Base-by-base conservation (phyloP, 2,888 invertebrate genomes). In the Plagodis pulveraria region DNA sequence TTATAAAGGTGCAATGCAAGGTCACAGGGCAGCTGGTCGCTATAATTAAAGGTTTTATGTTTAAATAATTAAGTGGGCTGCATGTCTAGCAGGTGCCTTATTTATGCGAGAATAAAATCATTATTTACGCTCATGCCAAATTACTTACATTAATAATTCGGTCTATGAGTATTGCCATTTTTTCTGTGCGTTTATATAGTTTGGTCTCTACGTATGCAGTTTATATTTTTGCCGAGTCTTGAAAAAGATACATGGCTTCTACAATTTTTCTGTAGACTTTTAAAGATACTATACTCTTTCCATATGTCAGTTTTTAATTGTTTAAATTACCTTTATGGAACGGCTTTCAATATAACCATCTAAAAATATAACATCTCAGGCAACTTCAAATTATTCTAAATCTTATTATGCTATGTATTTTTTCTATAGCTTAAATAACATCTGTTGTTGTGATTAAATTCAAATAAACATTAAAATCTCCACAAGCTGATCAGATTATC, bases 21-120 rank as follows among this genome's bases (percentile, higher is more conserved):
- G 91, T 78, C 87, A 77, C 57, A 40, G 57, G 81, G 81, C 91
- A 92, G 90, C 85, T 91, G 91, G 79, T 56, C 55, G 69, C 73
- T 84, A 86, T 91, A 91, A 92, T 91, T 92, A 92, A 89, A 90
- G 86, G 88, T 87, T 91, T 91, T 89, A 90, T 87, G 86, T 83
- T 87, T 85, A 89, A 91, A 92, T 91, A 91, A 92, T 92, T 92
- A 89, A 91, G 81, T 87, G 81, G 81, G 78, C 79, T 76, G 74
- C 77, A 76, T 69, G 72, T 65, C 71, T 72, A 69, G 88, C 91
- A 89, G 89, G 88, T 91, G 89, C 75, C 66, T 79, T 84, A 82
- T 85, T 83, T 86, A 86, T 88, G 84, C 86, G 80, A 80, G 76
- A 81, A 85, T 86, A 87, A 89, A 91, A 92, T 88, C 86, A 83